Percentiles rank a stretch among this genome's conserved stretches.
These are phyloP conservation scores for Metalampra italica DNA, from an alignment of 2,888 invertebrate species.

Conservation along the genomic window DNA sequence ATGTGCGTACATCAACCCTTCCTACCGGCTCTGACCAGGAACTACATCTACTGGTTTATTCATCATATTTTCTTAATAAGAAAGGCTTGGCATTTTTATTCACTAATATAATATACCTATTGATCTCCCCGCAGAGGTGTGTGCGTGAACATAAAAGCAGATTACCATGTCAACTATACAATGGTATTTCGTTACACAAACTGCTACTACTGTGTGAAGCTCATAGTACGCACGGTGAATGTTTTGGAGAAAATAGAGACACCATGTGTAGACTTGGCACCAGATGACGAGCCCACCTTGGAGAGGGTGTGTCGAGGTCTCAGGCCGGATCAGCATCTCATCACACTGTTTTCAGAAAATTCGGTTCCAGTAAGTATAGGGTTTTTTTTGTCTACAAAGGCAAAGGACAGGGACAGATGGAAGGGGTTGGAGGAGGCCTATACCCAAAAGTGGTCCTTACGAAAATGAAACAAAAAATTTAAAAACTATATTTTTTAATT, in stretches of 20 bases:
- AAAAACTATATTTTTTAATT: too few species aligned
- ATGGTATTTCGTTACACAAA: slow-evolving; percentile 85
- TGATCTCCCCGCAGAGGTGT: slow-evolving; percentile 73
- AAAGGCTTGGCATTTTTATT: too few species aligned
- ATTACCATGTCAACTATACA: slow-evolving; percentile 89
- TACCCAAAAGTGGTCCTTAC: too few species aligned
- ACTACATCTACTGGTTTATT: too few species aligned
- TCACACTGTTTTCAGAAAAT: slow-evolving; percentile 93
- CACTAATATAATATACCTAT: background rate
- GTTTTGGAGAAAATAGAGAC: slow-evolving; percentile 93
- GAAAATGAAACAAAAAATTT: background rate
- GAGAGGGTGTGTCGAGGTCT: slow-evolving; percentile 87
- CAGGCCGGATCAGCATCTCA: slow-evolving; percentile 87
- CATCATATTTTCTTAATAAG: too few species aligned
- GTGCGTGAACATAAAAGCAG: slow-evolving; percentile 85
- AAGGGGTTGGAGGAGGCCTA: too few species aligned
- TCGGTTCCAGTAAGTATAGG: slow-evolving; percentile 86
- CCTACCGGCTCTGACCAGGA: too few species aligned
- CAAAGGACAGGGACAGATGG: too few species aligned
- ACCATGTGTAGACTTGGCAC: slow-evolving; percentile 85
- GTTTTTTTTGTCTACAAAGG: slow-evolving; percentile 5
- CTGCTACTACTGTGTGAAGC: slow-evolving; percentile 92
- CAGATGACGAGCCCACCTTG: slow-evolving; percentile 82
- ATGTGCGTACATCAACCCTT: too few species aligned
- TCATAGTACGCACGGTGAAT: slow-evolving; percentile 91